Conservation (phyloP, 2,888 invertebrate species). For the Philaethria dido region DNA sequence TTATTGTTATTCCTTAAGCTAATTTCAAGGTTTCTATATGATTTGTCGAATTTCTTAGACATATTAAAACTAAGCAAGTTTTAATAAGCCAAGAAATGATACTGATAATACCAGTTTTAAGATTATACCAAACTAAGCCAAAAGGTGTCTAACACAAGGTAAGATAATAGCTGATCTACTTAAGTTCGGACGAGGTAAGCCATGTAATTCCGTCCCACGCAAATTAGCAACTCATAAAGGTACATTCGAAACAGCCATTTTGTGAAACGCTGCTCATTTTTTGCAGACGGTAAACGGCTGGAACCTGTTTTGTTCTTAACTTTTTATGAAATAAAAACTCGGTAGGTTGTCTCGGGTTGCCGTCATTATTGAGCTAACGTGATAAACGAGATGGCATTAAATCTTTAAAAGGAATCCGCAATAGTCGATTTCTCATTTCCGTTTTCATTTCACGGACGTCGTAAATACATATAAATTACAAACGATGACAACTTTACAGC, state of each 20-base stretch:
- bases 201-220: slow-evolving; percentile 44
- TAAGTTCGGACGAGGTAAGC: slow-evolving; percentile 40
- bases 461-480: slow-evolving; percentile 31
- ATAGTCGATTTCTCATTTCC: slow-evolving; percentile 42
- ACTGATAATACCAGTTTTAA: too few species aligned
- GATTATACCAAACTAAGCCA: too few species aligned
- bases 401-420: slow-evolving; percentile 41
- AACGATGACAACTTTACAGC: slow-evolving; percentile 24
- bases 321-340: slow-evolving; percentile 44
- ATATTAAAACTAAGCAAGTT: too few species aligned
- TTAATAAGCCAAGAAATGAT: too few species aligned
- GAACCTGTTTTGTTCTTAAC: slow-evolving; percentile 46
- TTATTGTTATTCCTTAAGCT: slow-evolving; percentile 16
- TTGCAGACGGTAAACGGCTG: slow-evolving; percentile 37
- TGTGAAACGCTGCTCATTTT: slow-evolving; percentile 44
- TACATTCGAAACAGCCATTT: slow-evolving; percentile 49
- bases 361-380: slow-evolving; percentile 38
- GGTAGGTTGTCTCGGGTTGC: slow-evolving; percentile 39
- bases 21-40: background rate
- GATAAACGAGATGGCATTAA: slow-evolving; percentile 41
- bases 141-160: too few species aligned
- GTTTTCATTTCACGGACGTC: slow-evolving; percentile 38
- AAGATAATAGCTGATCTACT: slow-evolving; percentile 39
- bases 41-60: too few species aligned
- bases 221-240: slow-evolving; percentile 43